Evolutionary conservation across 2,797 vertebrate species (phyloP), one percentile per base, ranked within the genome.

Genomic region (Leucoraja ocellata): DNA sequence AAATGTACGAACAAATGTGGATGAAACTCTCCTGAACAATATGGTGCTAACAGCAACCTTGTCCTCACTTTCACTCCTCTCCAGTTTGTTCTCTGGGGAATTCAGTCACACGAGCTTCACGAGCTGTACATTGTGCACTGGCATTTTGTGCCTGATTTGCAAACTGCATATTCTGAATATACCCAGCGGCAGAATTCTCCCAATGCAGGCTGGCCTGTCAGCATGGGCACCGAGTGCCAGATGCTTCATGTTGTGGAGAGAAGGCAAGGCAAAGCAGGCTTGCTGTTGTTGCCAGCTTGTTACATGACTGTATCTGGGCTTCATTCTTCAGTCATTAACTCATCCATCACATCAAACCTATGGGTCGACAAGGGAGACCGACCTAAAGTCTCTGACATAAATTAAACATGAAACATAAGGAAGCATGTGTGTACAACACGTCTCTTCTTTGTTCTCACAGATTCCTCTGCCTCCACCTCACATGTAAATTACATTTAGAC

Each of bases 81-180:
- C 36, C 1, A 32, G 88, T 39, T 46, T 71, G 21, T 36, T 23
- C 32, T 73, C 36, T 28, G 39, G 39, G 21, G 32, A 76, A 92
- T 54, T 23, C 46, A 4, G 39, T 73, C 39, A 46, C 39, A 9
- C 28, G 65, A 46, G 11, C 73, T 74, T 92, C 7, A 39, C 39
- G 39, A 39, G 39, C 68, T 54, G 90, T 13, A n/a, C 39, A 92
- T 23, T 88, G 63, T 91, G 90, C 90, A 91, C 23, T 91, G 68
- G 65, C 32, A 91, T 73, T 91, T 46, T 74, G 36, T 25, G 90
- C 71, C 32, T n/a, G 68, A 74, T 76, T 74, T 76, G 39, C 23
- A 92, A 74, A 54, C 39, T 92, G 65, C 71, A 39, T 54, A 54
- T 54, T 92, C 18, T 54, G 39, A 76, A 76, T 32, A 28, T 74